phyloP scores from a whole-genome alignment of 2,113 vertebrate species.

The Clarias batrachus region DNA sequence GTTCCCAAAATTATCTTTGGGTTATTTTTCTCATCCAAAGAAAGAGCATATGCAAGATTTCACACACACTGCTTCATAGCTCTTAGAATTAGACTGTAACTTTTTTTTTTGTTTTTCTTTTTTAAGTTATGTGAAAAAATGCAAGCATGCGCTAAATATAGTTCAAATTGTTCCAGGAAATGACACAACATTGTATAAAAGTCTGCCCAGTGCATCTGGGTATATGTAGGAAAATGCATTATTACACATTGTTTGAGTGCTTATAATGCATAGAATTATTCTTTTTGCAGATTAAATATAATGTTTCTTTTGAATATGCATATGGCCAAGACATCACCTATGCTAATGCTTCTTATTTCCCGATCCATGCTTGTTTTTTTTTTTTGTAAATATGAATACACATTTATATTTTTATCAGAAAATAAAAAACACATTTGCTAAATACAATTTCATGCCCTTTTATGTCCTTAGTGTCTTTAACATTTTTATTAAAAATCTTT shows the following conservation, averaged over 20 bases:
- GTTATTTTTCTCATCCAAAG: conserved; percentile 5
- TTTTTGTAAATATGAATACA: no score
- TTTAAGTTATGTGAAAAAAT: background rate
- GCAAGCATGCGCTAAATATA: background rate
- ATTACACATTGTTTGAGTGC: background rate
- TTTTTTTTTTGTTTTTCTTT: background rate
- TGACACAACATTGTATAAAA: background rate
- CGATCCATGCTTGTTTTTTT: no score
- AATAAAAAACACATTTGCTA: no score
- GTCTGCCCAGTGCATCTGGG: background rate
- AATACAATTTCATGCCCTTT: no score
- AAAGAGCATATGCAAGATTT: conserved; percentile 15
- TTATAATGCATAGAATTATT: background rate
- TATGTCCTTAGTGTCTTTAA: no score
- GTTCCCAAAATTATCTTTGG: conserved; percentile 10
- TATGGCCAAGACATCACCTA: no score
- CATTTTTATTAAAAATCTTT: no score
- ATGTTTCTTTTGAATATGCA: no score
- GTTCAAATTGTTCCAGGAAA: background rate
- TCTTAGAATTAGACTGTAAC: background rate
- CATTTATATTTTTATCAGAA: no score
- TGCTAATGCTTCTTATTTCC: no score
- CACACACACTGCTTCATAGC: conserved; percentile 13
- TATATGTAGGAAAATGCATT: background rate
- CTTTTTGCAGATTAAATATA: no score